Conservation (phyloP, 2,113 vertebrate genomes). For the Microtus montanus region DNA sequence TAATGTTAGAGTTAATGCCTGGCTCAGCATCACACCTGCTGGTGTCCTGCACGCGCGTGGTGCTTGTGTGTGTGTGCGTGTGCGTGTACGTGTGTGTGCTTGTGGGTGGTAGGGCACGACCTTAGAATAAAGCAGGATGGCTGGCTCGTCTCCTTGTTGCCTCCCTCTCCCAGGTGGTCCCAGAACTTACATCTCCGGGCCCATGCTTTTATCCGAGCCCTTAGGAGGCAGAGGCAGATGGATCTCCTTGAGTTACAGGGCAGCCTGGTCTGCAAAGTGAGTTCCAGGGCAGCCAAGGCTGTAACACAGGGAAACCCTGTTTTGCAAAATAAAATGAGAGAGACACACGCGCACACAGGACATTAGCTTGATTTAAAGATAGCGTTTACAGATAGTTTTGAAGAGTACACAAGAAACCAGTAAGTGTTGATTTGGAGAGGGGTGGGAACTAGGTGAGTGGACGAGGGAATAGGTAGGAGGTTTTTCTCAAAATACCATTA, state of each 20-base stretch:
- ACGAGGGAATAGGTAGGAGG: background rate
- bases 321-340: background rate
- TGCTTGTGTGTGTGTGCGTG: background rate
- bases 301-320: background rate
- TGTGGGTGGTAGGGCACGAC: background rate
- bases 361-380: constrained; percentile 51
- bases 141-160: background rate
- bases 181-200: background rate
- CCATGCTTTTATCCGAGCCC: background rate
- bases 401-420: constrained; percentile 26
- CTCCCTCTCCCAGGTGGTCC: background rate
- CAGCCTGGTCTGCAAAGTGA: background rate
- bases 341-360: background rate
- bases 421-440: constrained; percentile 30
- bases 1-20: constrained; percentile 13
- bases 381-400: constrained; percentile 13
- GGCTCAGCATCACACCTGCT: background rate
- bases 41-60: background rate
- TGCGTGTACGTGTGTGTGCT: too few relatives aligned
- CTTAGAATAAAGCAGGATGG: constrained; percentile 16
- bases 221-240: background rate
- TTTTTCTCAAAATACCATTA: background rate
- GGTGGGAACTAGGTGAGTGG: background rate
- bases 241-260: background rate
- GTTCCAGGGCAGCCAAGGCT: background rate